Evolutionary conservation across 2,888 invertebrate species (phyloP).

Genomic region (Allophyes oxyacanthae): DNA sequence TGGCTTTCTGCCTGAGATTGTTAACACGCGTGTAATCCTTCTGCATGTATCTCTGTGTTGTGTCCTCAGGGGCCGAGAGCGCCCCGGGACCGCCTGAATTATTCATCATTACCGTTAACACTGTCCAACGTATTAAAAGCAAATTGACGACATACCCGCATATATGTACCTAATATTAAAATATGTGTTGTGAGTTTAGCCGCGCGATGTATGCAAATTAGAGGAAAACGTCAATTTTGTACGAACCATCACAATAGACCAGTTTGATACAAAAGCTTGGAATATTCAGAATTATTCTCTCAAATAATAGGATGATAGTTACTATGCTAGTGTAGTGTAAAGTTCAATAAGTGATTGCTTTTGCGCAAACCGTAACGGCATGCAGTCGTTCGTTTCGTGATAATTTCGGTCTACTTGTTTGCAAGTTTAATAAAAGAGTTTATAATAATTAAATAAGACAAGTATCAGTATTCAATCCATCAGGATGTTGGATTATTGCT

Average conservation of each 20-base stretch:
- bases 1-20: no score
- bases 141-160: constrained; percentile 42
- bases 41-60: not conserved
- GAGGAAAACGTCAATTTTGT: constrained; percentile 43
- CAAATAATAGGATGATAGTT: constrained; percentile 14
- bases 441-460: no score
- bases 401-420: no score
- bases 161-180: constrained; percentile 36
- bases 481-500: no score
- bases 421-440: no score
- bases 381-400: no score
- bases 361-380: no score
- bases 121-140: constrained; percentile 57
- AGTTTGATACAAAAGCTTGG: constrained; percentile 28
- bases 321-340: constrained; percentile 1
- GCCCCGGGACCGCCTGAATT: constrained; percentile 55
- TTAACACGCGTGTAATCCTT: not conserved
- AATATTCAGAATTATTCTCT: constrained; percentile 18
- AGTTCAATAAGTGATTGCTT: no score
- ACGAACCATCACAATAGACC: constrained; percentile 15
- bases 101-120: constrained; percentile 69
- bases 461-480: no score
- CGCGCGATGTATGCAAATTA: constrained; percentile 40
- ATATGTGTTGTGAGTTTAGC: constrained; percentile 39
- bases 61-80: constrained; percentile 5